Conservation (phyloP, 2,113 vertebrate species). For the Apodemus sylvaticus region DNA sequence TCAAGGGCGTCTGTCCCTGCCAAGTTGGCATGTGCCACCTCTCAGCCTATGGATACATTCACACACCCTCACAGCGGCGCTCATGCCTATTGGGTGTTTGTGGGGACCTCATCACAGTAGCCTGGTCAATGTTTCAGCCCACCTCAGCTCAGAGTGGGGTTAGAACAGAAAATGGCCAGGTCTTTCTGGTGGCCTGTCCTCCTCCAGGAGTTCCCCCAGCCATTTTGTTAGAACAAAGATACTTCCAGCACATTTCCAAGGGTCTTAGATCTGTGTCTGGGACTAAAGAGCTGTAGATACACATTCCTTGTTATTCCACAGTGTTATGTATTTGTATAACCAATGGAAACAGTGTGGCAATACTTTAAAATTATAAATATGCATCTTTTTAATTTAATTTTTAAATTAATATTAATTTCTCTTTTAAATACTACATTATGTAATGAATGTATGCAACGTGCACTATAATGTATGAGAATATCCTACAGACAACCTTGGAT, state of each 20-base stretch:
- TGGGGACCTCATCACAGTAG: background rate
- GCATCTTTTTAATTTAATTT: background rate
- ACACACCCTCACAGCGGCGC: background rate
- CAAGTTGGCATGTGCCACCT: background rate
- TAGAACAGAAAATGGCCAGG: background rate
- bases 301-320: background rate
- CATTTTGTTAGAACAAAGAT: background rate
- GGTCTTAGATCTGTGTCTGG: background rate
- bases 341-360: background rate
- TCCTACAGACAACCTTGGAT: background rate
- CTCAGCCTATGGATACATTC: background rate
- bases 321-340: background rate
- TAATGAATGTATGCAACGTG: background rate
- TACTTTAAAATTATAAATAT: conserved; percentile 43
- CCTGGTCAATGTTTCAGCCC: background rate
- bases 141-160: background rate
- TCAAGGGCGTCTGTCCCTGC: background rate
- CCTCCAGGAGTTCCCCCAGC: background rate
- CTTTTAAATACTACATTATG: background rate
- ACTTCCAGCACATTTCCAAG: background rate
- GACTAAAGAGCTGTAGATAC: background rate
- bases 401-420: background rate
- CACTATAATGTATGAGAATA: background rate
- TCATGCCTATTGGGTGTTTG: background rate
- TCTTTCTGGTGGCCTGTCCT: background rate